Percentiles rank a stretch among this genome's conserved stretches.
Conservation (phyloP, 2,888 invertebrate genomes). For the Agriotes lineatus region DNA sequence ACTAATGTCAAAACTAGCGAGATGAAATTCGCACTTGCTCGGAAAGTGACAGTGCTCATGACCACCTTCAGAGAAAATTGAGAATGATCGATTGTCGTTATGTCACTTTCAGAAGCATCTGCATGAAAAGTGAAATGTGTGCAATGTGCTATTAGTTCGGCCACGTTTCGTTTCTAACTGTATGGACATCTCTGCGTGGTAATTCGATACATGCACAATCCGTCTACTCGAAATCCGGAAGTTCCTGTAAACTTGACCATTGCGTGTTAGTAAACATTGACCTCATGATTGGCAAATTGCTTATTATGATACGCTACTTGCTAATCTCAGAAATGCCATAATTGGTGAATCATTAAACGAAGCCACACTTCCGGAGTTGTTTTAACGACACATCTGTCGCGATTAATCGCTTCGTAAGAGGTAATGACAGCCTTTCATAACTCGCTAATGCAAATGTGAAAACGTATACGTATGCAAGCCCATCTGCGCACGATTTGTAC, state of each 20-base stretch:
- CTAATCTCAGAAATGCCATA: not conserved
- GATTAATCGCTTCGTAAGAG: too few relatives aligned
- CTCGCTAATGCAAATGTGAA: too few relatives aligned
- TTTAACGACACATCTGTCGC: too few relatives aligned
- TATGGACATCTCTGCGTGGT: not conserved
- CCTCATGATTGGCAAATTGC: too few relatives aligned
- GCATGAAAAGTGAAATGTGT: conserved; percentile 11
- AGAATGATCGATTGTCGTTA: not conserved
- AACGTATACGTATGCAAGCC: too few relatives aligned
- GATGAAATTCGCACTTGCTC: not conserved
- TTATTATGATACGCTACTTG: too few relatives aligned
- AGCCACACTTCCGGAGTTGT: too few relatives aligned
- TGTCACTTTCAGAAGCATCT: not conserved
- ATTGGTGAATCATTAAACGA: not conserved
- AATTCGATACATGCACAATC: conserved; percentile 2
- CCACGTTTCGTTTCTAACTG: conserved; percentile 13
- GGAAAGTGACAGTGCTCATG: conserved; percentile 12
- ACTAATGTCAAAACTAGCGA: conserved; percentile 11
- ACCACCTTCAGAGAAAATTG: not conserved
- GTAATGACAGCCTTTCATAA: too few relatives aligned
- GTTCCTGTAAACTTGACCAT: conserved; percentile 28
- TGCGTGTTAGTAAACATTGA: conserved; percentile 16
- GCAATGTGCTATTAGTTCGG: conserved; percentile 2
- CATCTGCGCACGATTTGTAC: too few relatives aligned
- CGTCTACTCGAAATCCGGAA: conserved; percentile 21